Conservation (phyloP, 64 coral and sea anemone genomes). For the Montipora foliosa region DNA sequence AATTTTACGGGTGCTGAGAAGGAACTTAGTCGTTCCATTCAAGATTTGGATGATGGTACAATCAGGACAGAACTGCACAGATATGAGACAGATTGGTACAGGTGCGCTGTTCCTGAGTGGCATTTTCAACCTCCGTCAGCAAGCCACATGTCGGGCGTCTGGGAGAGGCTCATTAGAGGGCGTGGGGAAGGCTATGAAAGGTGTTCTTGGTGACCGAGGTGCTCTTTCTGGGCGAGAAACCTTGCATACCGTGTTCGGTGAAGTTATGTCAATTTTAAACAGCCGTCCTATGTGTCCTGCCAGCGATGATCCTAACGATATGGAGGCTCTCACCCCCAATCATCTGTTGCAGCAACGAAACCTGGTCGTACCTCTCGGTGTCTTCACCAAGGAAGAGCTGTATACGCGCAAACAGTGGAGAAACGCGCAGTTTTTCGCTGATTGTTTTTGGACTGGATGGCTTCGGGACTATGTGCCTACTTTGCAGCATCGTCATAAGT, state of each 20-base stretch:
- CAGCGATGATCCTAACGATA: constrained; percentile 50
- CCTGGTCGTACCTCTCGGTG: constrained; percentile 23
- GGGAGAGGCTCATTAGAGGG: constrained; percentile 62
- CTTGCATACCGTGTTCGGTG: constrained; percentile 61
- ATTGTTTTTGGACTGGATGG: constrained; percentile 5
- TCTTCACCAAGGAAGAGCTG: too few relatives aligned
- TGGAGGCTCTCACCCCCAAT: constrained; percentile 39
- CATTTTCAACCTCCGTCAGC: constrained; percentile 62
- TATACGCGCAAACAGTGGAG: constrained; percentile 11
- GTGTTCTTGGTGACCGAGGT: constrained; percentile 34
- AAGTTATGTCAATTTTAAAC: constrained; percentile 60
- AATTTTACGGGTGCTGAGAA: constrained; percentile 36
- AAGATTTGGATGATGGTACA: not conserved
- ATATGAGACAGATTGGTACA: constrained; percentile 33
- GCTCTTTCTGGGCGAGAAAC: constrained; percentile 22
- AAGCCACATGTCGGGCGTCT: constrained; percentile 68
- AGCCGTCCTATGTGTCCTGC: constrained; percentile 37
- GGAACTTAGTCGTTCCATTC: constrained; percentile 14
- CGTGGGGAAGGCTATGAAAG: constrained; percentile 45
- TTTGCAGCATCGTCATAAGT: too few relatives aligned
- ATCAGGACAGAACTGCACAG: constrained; percentile 42
- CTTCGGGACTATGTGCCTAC: constrained; percentile 19
- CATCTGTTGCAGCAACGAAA: constrained; percentile 22
- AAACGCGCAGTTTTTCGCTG: not conserved
- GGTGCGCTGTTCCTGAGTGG: constrained; percentile 11